Conservation (phyloP, 2,797 vertebrate genomes). For the Furcifer pardalis region DNA sequence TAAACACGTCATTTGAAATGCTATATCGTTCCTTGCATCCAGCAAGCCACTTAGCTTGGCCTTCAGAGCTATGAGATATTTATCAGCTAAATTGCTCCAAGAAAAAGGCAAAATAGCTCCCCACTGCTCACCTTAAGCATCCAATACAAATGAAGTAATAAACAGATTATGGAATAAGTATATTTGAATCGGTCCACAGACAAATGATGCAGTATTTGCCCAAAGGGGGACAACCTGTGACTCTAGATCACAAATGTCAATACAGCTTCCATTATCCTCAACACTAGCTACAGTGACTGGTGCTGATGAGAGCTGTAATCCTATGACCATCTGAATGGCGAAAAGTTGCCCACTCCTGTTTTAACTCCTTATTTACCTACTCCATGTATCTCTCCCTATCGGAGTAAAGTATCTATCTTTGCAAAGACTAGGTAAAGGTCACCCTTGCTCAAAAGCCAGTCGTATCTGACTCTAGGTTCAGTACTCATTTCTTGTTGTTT, state of each 20-base stretch:
- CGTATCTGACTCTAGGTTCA: too few species aligned
- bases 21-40: conserved; percentile 48
- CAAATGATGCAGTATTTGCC: conserved; percentile 22
- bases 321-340: not conserved
- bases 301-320: not conserved
- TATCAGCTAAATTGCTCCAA: conserved; percentile 53
- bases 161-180: conserved; percentile 57
- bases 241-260: not conserved
- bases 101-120: conserved; percentile 39
- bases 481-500: too few species aligned
- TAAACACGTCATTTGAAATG: conserved; percentile 34
- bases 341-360: not conserved
- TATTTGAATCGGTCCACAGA: conserved; percentile 39
- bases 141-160: conserved; percentile 53
- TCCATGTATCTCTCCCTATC: not conserved
- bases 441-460: too few species aligned
- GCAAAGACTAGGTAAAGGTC: too few species aligned
- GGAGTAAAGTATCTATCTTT: too few species aligned
- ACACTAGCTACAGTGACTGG: not conserved
- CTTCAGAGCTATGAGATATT: conserved; percentile 47
- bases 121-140: conserved; percentile 5
- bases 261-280: not conserved
- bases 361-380: not conserved
- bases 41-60: conserved; percentile 53
- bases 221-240: not conserved